phyloP scores from a whole-genome alignment of 1,140 invertebrate genomes.

The Drosophila navojoa region DNA sequence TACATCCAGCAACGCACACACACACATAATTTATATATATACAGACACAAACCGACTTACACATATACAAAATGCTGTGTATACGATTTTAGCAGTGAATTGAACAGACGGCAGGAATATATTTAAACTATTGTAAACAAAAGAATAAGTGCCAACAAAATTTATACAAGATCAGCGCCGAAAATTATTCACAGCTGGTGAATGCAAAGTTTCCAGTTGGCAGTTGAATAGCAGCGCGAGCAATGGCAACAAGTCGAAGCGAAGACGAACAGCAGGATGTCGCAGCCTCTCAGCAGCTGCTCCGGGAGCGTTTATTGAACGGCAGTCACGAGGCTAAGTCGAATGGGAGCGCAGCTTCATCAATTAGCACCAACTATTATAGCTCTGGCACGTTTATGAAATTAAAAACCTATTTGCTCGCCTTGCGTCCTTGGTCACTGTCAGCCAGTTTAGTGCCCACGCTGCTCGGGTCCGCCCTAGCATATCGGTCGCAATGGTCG shows the following conservation, averaged over 20 bases:
- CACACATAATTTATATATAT: not conserved
- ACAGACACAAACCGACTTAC: slow-evolving; percentile 4
- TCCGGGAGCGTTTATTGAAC: slow-evolving; percentile 47
- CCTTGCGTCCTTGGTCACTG: slow-evolving; percentile 95
- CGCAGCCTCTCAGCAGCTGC: slow-evolving; percentile 9
- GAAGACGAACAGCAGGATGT: slow-evolving; percentile 29
- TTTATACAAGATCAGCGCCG: slow-evolving; percentile 44
- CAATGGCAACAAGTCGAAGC: slow-evolving; percentile 69
- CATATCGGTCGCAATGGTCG: slow-evolving; percentile 90
- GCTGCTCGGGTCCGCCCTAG: slow-evolving; percentile 90
- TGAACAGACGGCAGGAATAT: slow-evolving; percentile 56
- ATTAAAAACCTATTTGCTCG: slow-evolving; percentile 93
- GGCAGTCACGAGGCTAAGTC: slow-evolving; percentile 42
- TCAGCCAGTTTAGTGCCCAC: slow-evolving; percentile 96
- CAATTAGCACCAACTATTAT: slow-evolving; percentile 16
- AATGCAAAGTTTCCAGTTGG: slow-evolving; percentile 33
- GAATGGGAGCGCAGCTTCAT: slow-evolving; percentile 32
- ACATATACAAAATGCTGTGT: slow-evolving; percentile 67
- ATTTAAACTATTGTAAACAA: slow-evolving; percentile 74
- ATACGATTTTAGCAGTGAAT: slow-evolving; percentile 72
- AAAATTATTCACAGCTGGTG: slow-evolving; percentile 44
- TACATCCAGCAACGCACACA: slow-evolving; percentile 1
- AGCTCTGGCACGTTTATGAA: slow-evolving; percentile 89
- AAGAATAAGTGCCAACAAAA: slow-evolving; percentile 25
- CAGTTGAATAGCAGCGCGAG: slow-evolving; percentile 50